Evolutionary conservation across 1,140 invertebrate genomes (phyloP).

Genomic region (Geopemphigus sp.): DNA sequence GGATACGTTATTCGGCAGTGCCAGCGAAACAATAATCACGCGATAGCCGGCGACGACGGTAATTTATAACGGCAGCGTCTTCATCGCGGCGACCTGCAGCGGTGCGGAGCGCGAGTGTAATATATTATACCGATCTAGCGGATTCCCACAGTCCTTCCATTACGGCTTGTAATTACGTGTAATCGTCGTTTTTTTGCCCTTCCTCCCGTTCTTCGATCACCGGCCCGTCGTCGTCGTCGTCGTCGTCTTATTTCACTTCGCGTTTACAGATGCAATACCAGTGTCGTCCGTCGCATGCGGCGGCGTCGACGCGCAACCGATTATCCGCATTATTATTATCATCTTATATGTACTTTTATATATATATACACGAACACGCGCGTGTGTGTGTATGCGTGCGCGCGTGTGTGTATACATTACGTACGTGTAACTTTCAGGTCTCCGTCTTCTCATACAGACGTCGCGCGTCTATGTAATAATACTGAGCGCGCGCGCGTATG

Average conservation of each 20-base stretch:
- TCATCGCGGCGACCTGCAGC: neutral
- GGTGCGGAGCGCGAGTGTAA: neutral
- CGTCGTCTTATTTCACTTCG: neutral
- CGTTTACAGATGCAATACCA: constrained; percentile 36
- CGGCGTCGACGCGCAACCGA: constrained; percentile 16
- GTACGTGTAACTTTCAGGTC: no score
- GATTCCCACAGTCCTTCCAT: constrained; percentile 43
- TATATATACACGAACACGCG: no score
- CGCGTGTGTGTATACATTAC: no score
- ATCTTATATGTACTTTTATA: neutral
- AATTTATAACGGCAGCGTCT: constrained; percentile 7
- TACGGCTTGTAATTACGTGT: constrained; percentile 32
- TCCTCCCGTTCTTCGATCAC: neutral
- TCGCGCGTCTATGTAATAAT: no score
- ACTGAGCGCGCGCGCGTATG: no score
- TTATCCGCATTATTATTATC: constrained; percentile 8
- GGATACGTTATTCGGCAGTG: no score
- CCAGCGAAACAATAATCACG: no score
- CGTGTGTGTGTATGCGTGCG: no score
- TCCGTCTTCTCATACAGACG: no score
- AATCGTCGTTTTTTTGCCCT: constrained; percentile 13
- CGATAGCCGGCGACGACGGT: neutral
- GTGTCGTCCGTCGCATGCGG: constrained; percentile 9
- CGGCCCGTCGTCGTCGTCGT: neutral
- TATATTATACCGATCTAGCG: constrained; percentile 25